Conservation (phyloP, 2,113 vertebrate genomes). For the Poeciliopsis prolifica region DNA sequence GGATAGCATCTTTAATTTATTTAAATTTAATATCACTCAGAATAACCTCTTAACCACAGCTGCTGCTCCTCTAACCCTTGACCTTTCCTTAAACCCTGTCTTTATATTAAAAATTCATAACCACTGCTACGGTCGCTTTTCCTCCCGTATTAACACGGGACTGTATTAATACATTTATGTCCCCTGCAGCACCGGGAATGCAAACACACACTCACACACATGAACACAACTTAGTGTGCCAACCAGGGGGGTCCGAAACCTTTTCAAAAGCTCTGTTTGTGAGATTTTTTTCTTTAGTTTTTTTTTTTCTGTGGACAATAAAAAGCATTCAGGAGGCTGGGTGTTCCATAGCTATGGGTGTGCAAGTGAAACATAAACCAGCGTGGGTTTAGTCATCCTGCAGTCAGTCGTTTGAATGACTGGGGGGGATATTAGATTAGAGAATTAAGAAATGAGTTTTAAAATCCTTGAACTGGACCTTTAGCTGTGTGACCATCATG, state of each 20-base stretch:
- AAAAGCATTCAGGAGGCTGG: conserved; percentile 24
- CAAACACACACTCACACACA: conserved; percentile 5
- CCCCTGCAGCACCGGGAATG: not conserved
- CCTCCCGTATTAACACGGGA: not conserved
- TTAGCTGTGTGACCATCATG: not conserved
- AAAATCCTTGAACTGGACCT: not conserved
- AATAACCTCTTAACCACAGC: not conserved
- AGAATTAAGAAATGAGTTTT: not conserved
- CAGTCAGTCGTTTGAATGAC: not conserved
- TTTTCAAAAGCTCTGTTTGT: conserved; percentile 36
- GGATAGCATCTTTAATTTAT: not conserved
- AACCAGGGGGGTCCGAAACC: conserved; percentile 19
- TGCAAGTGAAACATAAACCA: conserved; percentile 42
- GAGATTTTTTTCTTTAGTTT: not conserved
- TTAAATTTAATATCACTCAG: not conserved
- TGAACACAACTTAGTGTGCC: not conserved
- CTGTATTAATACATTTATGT: conserved; percentile 4
- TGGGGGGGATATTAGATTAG: no score
- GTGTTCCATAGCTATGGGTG: conserved; percentile 26
- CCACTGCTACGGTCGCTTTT: not conserved
- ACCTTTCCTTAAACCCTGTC: not conserved
- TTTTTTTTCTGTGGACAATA: conserved; percentile 21
- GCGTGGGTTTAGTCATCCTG: conserved; percentile 11
- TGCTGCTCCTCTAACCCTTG: not conserved
- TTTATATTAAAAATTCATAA: not conserved